Evolutionary conservation across 37 sponge, comb jelly and placozoan genomes (phyloP), one percentile per base, ranked within the genome.

Genomic region (Amphimedon queenslandica): DNA sequence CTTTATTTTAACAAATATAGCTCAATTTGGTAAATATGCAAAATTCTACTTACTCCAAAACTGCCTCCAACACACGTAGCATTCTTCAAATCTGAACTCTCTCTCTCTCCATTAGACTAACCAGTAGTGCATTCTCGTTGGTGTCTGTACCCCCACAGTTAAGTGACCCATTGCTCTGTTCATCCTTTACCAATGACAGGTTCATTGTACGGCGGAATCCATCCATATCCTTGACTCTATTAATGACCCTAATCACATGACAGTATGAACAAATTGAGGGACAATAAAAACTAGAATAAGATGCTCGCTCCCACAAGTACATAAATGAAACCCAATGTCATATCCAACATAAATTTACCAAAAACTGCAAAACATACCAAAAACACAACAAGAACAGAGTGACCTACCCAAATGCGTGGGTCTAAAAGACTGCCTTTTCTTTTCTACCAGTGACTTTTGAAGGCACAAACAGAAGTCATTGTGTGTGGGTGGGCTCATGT

Each of bases 301-400:
- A n/a, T n/a, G n/a, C n/a, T n/a, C n/a, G n/a, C 51, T 18, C 51
- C 51, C 13, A 18, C 13, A 47, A 47, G 13, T 13, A 8, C 51
- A 47, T 47, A 47, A 8, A 18, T 18, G 51, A 47, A 13, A 87
- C 89, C 89, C 89, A 29, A 57, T 88, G 70, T 88, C 89, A 42
- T 82, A 88, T 30, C 89, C 89, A 88, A 88, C 79, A 88, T 63
- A 55, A 88, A 82, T 13, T 84, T 84, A 10, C 84, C 89, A 39
- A 82, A 65, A 25, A 84, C 81, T 3, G 89, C 84, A 73, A 88
- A 88, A 23, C 57, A n/a, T 0, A 80, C 35, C 55, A 82, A 38
- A n/a, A 34, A 21, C 79, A 70, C 72, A 1, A 87, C 88, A 27
- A 58, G 72, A 37, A 71, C 42, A n/a, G n/a, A n/a, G n/a, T n/a